Conservation (phyloP, 2,797 vertebrate species). For the Pseudochirops corinnae region DNA sequence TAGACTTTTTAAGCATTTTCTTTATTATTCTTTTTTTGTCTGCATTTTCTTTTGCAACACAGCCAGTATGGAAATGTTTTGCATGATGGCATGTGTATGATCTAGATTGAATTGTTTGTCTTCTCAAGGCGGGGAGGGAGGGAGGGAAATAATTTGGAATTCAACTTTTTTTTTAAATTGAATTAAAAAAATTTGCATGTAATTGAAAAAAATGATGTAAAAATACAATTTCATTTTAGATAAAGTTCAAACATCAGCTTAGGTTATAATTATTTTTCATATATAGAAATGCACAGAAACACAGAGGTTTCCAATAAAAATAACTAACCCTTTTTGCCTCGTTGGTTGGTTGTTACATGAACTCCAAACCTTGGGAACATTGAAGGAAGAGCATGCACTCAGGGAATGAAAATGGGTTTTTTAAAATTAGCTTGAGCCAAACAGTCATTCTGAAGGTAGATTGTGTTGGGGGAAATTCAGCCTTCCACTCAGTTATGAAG, state of each 20-base stretch:
- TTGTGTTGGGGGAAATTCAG: neutral
- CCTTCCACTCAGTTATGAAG: neutral
- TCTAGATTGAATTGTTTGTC: neutral
- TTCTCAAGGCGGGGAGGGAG: neutral
- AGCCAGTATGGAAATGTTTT: neutral
- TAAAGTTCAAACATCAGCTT: neutral
- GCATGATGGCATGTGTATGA: neutral
- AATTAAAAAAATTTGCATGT: neutral
- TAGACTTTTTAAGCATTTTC: neutral
- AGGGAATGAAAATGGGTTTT: neutral
- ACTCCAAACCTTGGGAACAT: neutral
- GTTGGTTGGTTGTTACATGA: neutral
- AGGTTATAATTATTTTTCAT: neutral
- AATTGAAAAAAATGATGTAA: neutral
- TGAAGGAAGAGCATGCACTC: neutral
- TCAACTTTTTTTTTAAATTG: neutral
- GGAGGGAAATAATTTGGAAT: neutral
- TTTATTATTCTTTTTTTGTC: neutral
- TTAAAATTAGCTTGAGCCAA: neutral
- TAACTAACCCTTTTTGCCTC: neutral
- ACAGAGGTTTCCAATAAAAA: neutral
- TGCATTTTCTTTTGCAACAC: neutral
- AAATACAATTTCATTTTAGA: neutral
- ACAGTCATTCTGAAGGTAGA: neutral
- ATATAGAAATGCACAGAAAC: neutral